A percentile compares a stretch with the other conserved stretches of the same genome.
phyloP scores from a whole-genome alignment of 1,140 invertebrate species.

The Drosophila sucinea region DNA sequence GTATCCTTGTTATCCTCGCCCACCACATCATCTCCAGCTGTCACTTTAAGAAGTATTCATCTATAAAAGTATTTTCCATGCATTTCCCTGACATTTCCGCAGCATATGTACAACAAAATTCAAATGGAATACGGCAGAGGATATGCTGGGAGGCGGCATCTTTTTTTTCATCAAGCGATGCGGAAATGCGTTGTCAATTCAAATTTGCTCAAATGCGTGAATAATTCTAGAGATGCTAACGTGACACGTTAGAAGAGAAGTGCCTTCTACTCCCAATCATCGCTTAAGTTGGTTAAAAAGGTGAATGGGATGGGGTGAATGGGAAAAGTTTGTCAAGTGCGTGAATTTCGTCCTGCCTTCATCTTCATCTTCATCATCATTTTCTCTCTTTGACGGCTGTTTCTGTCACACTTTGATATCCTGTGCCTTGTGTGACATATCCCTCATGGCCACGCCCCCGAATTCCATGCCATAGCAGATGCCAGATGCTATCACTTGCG shows the following conservation, averaged over 20 bases:
- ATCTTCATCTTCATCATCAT: constrained; percentile 26
- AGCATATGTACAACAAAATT: constrained; percentile 49
- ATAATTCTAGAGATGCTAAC: not conserved
- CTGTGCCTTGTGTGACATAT: constrained; percentile 66
- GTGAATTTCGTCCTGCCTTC: constrained; percentile 32
- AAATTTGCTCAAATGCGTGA: constrained; percentile 46
- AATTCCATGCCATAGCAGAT: constrained; percentile 24
- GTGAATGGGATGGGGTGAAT: not conserved
- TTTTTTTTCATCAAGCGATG: constrained; percentile 43
- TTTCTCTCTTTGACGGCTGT: constrained; percentile 39
- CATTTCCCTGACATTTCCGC: constrained; percentile 73
- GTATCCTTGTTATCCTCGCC: not conserved
- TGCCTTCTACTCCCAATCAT: not conserved
- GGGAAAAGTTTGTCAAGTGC: constrained; percentile 61
- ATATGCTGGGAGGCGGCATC: constrained; percentile 14
- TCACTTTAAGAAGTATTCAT: constrained; percentile 58
- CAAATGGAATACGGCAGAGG: not conserved
- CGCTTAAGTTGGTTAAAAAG: not conserved
- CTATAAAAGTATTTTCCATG: constrained; percentile 67
- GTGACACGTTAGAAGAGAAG: not conserved
- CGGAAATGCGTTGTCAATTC: constrained; percentile 78
- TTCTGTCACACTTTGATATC: constrained; percentile 72
- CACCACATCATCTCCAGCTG: constrained; percentile 45
- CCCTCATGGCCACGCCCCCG: constrained; percentile 46
- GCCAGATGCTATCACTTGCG: constrained; percentile 28